These are phyloP conservation scores for Blastomussa wellsi DNA, from an alignment of 92 coral and sea anemone species.

Conservation along the genomic window DNA sequence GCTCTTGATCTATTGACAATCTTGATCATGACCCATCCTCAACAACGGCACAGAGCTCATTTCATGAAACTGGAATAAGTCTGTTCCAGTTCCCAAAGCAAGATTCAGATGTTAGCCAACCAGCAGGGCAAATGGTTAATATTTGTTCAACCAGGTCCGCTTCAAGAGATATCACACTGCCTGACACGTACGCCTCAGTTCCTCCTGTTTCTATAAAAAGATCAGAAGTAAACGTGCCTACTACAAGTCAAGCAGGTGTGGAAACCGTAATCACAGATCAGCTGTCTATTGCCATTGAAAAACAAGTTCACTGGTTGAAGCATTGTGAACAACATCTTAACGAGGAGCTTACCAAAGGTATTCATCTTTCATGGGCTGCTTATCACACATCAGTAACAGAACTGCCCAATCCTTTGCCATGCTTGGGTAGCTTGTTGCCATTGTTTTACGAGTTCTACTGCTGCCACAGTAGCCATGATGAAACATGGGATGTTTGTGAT, in stretches of 20 bases:
- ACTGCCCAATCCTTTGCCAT: background rate
- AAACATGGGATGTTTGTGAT: constrained; percentile 29
- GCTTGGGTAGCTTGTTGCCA: constrained; percentile 22
- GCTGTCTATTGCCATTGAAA: constrained; percentile 10
- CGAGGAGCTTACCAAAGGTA: background rate
- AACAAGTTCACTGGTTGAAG: background rate
- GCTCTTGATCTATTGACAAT: constrained; percentile 45
- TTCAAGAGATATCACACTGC: constrained; percentile 25
- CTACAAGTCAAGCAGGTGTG: background rate
- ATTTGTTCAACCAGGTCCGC: constrained; percentile 24
- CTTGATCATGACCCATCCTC: constrained; percentile 54
- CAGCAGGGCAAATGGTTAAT: constrained; percentile 21
- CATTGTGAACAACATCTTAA: background rate
- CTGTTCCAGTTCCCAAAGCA: constrained; percentile 40
- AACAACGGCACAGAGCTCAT: constrained; percentile 45
- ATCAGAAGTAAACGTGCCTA: constrained; percentile 13
- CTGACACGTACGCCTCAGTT: constrained; percentile 32
- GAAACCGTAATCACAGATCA: background rate
- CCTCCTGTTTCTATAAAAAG: constrained; percentile 28
- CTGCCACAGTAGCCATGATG: constrained; percentile 42
- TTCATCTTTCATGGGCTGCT: constrained; percentile 24
- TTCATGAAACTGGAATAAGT: constrained; percentile 52
- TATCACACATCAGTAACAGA: constrained; percentile 16
- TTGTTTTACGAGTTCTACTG: constrained; percentile 22
- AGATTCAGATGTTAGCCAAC: too few relatives aligned